Conservation (phyloP, 1,140 invertebrate species). For the Drosophila nasuta region DNA sequence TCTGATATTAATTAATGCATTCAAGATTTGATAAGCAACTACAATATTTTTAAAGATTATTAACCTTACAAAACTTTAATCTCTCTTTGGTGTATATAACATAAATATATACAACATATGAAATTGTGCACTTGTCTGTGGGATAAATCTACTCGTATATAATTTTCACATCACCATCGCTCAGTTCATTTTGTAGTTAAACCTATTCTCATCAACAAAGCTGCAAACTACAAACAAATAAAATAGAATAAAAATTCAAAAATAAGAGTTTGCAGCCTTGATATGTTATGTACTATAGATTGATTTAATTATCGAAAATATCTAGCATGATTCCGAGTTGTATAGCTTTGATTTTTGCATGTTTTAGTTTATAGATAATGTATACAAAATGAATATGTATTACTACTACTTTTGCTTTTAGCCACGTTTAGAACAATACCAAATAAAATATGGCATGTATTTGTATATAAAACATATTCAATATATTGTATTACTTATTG, state of each 20-base stretch:
- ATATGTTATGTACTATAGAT: conserved; percentile 1
- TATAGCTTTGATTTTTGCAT: conserved; percentile 36
- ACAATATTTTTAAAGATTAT: conserved; percentile 24
- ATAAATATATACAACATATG: neutral
- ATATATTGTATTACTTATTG: conserved; percentile 47
- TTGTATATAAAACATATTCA: conserved; percentile 6
- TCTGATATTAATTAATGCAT: conserved; percentile 18
- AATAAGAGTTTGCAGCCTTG: neutral
- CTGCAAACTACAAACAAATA: neutral
- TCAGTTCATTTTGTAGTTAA: conserved; percentile 21
- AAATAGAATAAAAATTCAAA: neutral
- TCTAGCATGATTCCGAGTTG: conserved; percentile 25
- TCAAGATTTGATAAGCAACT: conserved; percentile 10
- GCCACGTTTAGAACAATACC: conserved; percentile 11
- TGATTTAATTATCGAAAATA: neutral
- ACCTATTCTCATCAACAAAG: neutral
- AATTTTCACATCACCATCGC: conserved; percentile 26
- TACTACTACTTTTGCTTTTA: conserved; percentile 8
- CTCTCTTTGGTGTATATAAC: conserved; percentile 7
- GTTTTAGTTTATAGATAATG: conserved; percentile 26
- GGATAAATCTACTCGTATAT: neutral
- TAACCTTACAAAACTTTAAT: neutral
- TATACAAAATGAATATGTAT: conserved; percentile 5
- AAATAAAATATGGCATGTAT: conserved; percentile 29
- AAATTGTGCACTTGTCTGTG: conserved; percentile 28